phyloP scores from a whole-genome alignment of 2,888 invertebrate genomes.

The Shargacucullia verbasci region DNA sequence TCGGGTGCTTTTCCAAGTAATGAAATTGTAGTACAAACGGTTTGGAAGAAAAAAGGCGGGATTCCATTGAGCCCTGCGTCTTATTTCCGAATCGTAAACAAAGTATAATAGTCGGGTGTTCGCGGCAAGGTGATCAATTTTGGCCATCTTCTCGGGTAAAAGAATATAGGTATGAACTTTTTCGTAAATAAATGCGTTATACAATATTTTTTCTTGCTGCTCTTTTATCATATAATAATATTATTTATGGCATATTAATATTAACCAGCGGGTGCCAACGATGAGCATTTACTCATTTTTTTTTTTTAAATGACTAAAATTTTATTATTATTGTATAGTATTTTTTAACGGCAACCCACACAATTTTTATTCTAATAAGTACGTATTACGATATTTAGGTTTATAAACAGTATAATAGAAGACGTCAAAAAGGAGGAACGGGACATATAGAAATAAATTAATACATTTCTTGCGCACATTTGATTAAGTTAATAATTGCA shows the following conservation, averaged over 20 bases:
- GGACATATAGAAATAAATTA: constrained; percentile 66
- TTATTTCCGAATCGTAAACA: constrained; percentile 61
- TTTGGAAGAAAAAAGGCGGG: constrained; percentile 48
- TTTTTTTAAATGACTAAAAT: no score
- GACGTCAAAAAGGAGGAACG: constrained; percentile 63
- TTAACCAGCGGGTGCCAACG: no score
- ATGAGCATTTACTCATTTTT: no score
- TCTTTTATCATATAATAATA: no score
- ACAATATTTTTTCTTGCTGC: constrained; percentile 17
- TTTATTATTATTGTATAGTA: no score
- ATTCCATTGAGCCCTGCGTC: constrained; percentile 41
- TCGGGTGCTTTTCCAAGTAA: constrained; percentile 55
- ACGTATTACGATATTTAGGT: constrained; percentile 24
- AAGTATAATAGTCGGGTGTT: constrained; percentile 51
- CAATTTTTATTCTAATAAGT: no score
- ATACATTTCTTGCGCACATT: constrained; percentile 71
- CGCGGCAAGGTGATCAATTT: constrained; percentile 47
- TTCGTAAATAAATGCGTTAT: constrained; percentile 31
- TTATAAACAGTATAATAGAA: constrained; percentile 44
- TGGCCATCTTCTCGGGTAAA: constrained; percentile 28
- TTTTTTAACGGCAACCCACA: no score
- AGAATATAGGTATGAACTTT: constrained; percentile 26
- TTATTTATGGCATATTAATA: no score
- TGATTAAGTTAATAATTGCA: constrained; percentile 72
- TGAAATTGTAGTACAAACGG: constrained; percentile 60